Conservation (phyloP, 2,797 vertebrate species). For the Phaenicophaeus curvirostris region DNA sequence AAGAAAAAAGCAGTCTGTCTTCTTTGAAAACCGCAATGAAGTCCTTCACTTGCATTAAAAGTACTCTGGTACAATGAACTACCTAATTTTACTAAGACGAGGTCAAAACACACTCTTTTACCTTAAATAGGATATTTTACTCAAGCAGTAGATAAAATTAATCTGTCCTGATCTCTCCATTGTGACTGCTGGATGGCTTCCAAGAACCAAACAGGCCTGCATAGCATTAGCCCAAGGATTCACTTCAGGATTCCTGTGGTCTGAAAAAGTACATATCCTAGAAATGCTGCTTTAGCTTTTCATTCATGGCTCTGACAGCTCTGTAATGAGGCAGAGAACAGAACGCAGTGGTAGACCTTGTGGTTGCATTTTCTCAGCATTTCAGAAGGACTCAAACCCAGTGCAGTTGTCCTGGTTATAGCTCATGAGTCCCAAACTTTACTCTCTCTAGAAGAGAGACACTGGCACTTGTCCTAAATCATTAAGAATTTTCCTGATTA, state of each 20-base stretch:
- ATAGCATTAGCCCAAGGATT: neutral
- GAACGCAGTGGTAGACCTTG: rapidly evolving
- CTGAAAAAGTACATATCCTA: neutral
- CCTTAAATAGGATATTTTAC: neutral
- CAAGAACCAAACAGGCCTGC: neutral
- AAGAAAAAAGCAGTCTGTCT: neutral
- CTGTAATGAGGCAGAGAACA: neutral
- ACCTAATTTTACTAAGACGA: neutral
- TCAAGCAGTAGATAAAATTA: neutral
- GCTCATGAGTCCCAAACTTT: neutral
- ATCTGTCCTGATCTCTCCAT: neutral
- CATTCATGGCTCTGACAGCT: neutral
- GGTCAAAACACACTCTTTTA: neutral
- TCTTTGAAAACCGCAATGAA: neutral
- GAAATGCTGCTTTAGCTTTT: neutral
- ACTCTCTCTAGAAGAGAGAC: neutral
- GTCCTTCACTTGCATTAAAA: neutral
- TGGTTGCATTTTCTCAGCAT: rapidly evolving
- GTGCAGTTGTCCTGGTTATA: neutral
- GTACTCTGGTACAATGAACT: neutral
- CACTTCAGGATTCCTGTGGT: neutral
- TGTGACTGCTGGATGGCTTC: neutral
- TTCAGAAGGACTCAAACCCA: neutral
- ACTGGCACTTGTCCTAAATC: neutral
- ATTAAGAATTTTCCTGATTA: neutral